phyloP scores from a whole-genome alignment of 2,888 invertebrate species.

The Cerastis leucographa region DNA sequence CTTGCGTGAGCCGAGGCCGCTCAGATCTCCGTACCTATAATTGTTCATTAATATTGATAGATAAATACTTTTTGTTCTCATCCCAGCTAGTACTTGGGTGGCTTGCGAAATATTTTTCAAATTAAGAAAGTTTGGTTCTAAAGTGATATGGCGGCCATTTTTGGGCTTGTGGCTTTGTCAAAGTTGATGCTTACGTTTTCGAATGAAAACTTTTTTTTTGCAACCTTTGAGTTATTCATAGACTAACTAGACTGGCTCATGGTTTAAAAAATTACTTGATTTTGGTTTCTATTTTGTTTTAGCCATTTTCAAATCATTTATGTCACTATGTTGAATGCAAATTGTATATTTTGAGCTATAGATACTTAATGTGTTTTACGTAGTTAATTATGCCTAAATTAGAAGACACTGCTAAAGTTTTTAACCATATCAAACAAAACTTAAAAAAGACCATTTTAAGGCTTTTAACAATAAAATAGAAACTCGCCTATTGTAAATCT shows the following conservation, averaged over 20 bases:
- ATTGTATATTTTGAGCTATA: not conserved
- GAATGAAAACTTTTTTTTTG: not conserved
- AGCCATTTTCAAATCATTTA: not conserved
- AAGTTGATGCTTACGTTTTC: not conserved
- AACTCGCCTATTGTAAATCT: slow-evolving; percentile 38
- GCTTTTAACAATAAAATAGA: slow-evolving; percentile 16
- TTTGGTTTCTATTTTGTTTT: not conserved
- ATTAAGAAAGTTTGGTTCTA: not conserved
- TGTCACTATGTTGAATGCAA: not conserved
- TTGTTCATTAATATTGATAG: slow-evolving; percentile 69
- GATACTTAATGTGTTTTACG: not conserved
- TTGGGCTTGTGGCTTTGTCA: not conserved
- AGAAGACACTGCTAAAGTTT: not conserved
- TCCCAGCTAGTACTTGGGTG: slow-evolving; percentile 35
- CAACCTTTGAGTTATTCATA: not conserved
- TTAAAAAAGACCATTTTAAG: not conserved
- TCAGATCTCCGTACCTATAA: slow-evolving; percentile 64
- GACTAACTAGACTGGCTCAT: not conserved
- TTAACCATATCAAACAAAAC: not conserved
- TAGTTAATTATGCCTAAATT: not conserved
- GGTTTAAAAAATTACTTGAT: not conserved
- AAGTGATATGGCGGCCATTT: not conserved
- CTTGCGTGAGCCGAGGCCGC: slow-evolving; percentile 67
- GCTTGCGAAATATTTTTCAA: slow-evolving; percentile 19
- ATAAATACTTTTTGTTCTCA: slow-evolving; percentile 64